Conservation (phyloP, 2,113 vertebrate species). For the Phalacrocorax carbo region DNA sequence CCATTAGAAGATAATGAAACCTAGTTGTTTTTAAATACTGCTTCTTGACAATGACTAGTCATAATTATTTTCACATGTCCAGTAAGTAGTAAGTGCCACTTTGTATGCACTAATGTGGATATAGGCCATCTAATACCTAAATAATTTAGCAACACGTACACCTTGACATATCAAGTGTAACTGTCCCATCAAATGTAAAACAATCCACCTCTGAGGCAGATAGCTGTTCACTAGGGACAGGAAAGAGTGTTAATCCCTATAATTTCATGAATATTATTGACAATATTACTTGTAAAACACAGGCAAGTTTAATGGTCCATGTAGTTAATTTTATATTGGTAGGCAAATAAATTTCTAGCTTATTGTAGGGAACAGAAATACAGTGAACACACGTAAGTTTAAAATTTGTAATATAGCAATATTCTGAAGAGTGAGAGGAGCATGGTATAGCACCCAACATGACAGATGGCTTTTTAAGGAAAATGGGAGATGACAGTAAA, state of each 20-base stretch:
- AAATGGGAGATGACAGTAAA: slow-evolving; percentile 34
- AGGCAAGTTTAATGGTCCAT: neutral
- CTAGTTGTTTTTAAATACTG: neutral
- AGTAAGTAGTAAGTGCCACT: neutral
- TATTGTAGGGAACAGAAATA: neutral
- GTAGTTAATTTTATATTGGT: neutral
- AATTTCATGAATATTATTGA: neutral
- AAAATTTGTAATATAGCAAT: neutral
- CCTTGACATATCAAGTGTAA: neutral
- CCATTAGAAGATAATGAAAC: neutral
- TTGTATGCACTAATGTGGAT: neutral
- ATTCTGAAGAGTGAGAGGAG: neutral
- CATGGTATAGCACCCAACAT: slow-evolving; percentile 1
- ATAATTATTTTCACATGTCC: neutral
- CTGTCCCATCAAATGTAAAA: neutral
- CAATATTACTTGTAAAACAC: neutral
- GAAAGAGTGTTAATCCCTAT: neutral
- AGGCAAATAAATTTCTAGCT: neutral
- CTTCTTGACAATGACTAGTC: neutral
- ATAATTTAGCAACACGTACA: neutral
- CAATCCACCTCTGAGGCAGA: neutral
- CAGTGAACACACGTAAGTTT: neutral
- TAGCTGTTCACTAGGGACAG: neutral
- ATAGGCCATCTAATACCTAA: neutral
- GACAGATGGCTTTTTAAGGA: slow-evolving; percentile 45